These are phyloP conservation scores for Epizoanthus fatuus DNA, from an alignment of 92 coral and sea anemone species.

Conservation along the genomic window DNA sequence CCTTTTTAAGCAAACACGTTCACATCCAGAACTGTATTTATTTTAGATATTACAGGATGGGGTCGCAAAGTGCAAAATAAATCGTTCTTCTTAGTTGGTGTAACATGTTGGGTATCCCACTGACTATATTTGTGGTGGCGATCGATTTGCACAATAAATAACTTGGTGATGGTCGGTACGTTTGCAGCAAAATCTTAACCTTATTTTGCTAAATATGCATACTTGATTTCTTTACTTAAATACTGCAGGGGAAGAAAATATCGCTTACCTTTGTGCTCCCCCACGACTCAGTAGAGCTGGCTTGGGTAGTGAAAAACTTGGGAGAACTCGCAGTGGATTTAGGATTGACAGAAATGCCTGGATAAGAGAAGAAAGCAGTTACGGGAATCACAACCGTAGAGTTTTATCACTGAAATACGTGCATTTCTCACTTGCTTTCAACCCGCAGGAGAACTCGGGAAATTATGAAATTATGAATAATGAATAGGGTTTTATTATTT, in stretches of 20 bases:
- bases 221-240: too few species aligned
- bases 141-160: too few species aligned
- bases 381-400: not conserved
- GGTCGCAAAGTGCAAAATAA: too few species aligned
- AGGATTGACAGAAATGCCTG: constrained; percentile 8
- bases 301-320: constrained; percentile 7
- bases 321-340: constrained; percentile 23
- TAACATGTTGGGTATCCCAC: too few species aligned
- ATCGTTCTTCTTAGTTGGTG: too few species aligned
- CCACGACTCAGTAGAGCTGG: not conserved
- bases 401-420: not conserved
- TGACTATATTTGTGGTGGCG: too few species aligned
- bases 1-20: too few species aligned
- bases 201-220: too few species aligned
- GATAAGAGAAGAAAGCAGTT: not conserved
- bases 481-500: not conserved
- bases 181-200: too few species aligned
- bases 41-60: too few species aligned
- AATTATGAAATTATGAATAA: not conserved
- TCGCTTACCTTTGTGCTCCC: constrained; percentile 14
- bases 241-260: not conserved
- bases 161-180: too few species aligned
- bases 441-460: not conserved
- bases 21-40: too few species aligned
- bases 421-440: not conserved